Base-by-base conservation (phyloP, 1,140 invertebrate species). In the Brachionus plicatilis region DNA sequence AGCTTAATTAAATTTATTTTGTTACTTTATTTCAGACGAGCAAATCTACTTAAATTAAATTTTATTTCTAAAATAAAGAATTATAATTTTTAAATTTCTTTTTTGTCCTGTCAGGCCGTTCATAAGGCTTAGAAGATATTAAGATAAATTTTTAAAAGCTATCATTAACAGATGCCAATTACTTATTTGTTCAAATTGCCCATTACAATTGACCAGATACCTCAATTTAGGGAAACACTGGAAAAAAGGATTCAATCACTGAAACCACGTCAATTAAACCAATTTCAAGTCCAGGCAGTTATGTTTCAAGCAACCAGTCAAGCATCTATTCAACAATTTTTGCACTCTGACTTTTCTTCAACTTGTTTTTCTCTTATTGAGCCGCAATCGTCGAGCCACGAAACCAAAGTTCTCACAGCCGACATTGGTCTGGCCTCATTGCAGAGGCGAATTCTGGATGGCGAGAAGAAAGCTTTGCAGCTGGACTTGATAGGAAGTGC, bases 101-200 rank as follows among this genome's bases (percentile, higher is more conserved):
- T 68, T 14, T 14, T 17, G 11, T 68, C 33, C 37, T 43, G 17
- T 43, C 12, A 72, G 68, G 68, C 68, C 68, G 33, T 43, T 72
- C n/a, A 72, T 24, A 72, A 72, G 68, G 68, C 68, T 72, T 72
- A 41, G 37, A 50, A 72, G 5, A 20, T 14, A 11, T 43, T 20
- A 17, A 43, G 17, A 43, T 17, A 17, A 75, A 17, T 47, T 45
- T 43, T 43, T 20, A 75, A 24, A 20, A 41, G n/a, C 45, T 20
- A 9, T 29, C 6, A 0, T 24, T 56, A 53, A 1, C 14, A 41
- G 41, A 82, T 82, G 79, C 79, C 79, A 24, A 82, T 82, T 3
- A 82, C 79, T 82, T 82, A 82, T 65, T 9, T 82, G 50, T 68
- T 82, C 14, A 82, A 82, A 82, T 24, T 82, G 24, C 33, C 79